Evolutionary conservation across 2,888 invertebrate species (phyloP), one percentile per base, ranked within the genome.

Genomic region (Nephrotoma appendiculata): DNA sequence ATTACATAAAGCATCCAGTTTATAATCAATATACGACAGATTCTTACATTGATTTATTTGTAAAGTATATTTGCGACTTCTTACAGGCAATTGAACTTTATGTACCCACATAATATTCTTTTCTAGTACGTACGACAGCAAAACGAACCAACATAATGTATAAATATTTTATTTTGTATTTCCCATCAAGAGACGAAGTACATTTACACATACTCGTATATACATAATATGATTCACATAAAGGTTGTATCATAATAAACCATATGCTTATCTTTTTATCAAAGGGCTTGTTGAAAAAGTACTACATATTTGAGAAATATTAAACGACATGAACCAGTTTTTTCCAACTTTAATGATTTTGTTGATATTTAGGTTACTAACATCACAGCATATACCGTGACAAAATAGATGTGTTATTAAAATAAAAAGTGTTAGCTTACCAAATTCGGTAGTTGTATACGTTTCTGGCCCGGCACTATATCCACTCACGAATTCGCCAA

Each of bases 361-460:
- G 4, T 41, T 85, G 41, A 42, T 19, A 43, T 42, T 41, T 4
- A 83, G 41, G 83, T 83, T 41, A 41, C 15, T 48, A 5, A 41
- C 41, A 48, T 45, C 41, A 19, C 12, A 86, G 5, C 86, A 44
- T 19, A 7, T 44, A 31, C 41, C 5, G n/a, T 45, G 41, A 48
- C 6, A 48, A 6, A 86, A 11, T 12, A 45, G 5, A 86, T 45
- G 15, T 31, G 41, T 15, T 19, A 5, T 71, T 19, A 42, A 86
- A 86, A 41, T 86, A 84, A 83, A 83, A 31, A 5, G 12, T 15
- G 12, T 87, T 43, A 19, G 86, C 92, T 91, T 89, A 92, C 92
- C 92, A 87, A 92, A 92, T 89, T 91, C 91, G 52, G 91, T 90
- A 87, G 91, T 91, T 71, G 71, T 71, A 88, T 91, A 91, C 87